phyloP scores from a whole-genome alignment of 2,888 invertebrate genomes.

The Apodemia duryi region DNA sequence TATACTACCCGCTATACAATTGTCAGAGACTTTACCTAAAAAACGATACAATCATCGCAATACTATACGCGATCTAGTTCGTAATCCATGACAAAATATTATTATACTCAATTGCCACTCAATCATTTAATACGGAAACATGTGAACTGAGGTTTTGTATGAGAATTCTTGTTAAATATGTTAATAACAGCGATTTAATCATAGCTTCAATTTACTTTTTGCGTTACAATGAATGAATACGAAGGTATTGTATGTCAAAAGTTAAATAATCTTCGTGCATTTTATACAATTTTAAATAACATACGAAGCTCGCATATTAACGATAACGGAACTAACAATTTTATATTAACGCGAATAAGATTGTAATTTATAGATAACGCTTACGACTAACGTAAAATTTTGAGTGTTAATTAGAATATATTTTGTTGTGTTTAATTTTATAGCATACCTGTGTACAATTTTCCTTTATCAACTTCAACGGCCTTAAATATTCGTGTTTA shows the following conservation, averaged over 20 bases:
- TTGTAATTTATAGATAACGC: conserved; percentile 31
- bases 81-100: conserved; percentile 27
- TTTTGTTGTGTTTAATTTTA: conserved; percentile 11
- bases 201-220: conserved; percentile 64
- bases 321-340: conserved; percentile 29
- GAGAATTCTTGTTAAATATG: conserved; percentile 64
- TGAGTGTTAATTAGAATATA: conserved; percentile 16
- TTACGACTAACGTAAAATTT: conserved; percentile 23
- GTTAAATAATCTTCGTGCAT: conserved; percentile 34
- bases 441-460: conserved; percentile 13
- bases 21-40: conserved; percentile 6
- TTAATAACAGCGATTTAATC: conserved; percentile 52
- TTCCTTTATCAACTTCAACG: conserved; percentile 5
- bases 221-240: conserved; percentile 43
- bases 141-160: conserved; percentile 62
- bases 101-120: conserved; percentile 48
- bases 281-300: conserved; percentile 22
- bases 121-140: conserved; percentile 34
- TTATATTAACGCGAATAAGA: conserved; percentile 27
- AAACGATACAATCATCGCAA: neutral
- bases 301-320: conserved; percentile 27
- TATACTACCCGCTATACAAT: neutral
- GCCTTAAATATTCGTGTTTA: conserved; percentile 9
- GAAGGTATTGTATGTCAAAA: conserved; percentile 43
- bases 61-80: conserved; percentile 9